phyloP scores from a whole-genome alignment of 1,140 invertebrate genomes.

The Drosophila triauraria region DNA sequence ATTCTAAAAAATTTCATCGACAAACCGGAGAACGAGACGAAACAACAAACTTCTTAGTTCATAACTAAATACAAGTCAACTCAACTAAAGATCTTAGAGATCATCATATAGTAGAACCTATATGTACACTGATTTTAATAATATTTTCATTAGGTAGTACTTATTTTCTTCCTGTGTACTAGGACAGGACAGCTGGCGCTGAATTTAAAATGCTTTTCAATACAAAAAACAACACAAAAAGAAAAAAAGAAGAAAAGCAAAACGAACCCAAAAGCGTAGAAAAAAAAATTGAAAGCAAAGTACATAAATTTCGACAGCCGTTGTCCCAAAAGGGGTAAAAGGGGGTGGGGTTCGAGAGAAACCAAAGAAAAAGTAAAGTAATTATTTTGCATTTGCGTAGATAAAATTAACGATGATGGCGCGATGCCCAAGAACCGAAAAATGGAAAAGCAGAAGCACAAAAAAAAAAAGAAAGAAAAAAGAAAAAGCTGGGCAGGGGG shows the following conservation, averaged over 20 bases:
- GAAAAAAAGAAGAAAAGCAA: slow-evolving; percentile 19
- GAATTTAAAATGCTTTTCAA: slow-evolving; percentile 80
- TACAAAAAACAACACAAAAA: slow-evolving; percentile 43
- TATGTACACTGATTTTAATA: not conserved
- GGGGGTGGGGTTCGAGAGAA: slow-evolving; percentile 18
- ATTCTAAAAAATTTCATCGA: not conserved
- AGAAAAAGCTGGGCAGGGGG: not conserved
- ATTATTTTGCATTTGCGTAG: slow-evolving; percentile 83
- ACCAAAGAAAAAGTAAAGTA: slow-evolving; percentile 83
- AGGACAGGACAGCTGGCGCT: slow-evolving; percentile 70
- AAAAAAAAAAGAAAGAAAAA: slow-evolving; percentile 15
- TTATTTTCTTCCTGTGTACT: not conserved
- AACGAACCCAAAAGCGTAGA: slow-evolving; percentile 37
- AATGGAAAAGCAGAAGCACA: slow-evolving; percentile 6
- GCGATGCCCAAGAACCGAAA: slow-evolving; percentile 17
- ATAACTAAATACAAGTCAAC: not conserved
- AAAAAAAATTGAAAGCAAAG: slow-evolving; percentile 61
- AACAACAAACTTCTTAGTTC: not conserved
- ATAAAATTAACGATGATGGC: slow-evolving; percentile 81
- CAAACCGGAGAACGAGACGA: not conserved
- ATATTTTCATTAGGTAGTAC: not conserved
- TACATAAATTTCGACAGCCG: slow-evolving; percentile 78
- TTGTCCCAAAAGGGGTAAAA: slow-evolving; percentile 37
- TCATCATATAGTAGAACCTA: rapidly evolving
- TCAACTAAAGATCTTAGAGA: not conserved